Evolutionary conservation across 2,113 vertebrate genomes (phyloP), one percentile per base, ranked within the genome.

Genomic region (Parus major): DNA sequence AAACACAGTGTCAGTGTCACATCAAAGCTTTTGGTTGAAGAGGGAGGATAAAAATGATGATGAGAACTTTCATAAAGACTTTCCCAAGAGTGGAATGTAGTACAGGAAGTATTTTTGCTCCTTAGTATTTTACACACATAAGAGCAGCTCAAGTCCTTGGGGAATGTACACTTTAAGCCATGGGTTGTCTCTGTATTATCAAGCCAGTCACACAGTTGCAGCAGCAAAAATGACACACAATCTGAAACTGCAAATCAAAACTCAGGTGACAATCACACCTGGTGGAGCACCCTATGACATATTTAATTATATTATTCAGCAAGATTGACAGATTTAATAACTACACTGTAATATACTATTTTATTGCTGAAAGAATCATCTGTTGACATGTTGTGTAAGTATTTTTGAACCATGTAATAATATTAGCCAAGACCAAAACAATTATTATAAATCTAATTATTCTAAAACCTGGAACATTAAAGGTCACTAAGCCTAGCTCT

Each of bases 351-450:
- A 50, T n/a, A 27, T 39, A 21, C 60, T 73, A 52, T 56, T 84
- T 72, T 56, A 46, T 47, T 94, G 35, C 70, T 61, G 35, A 82
- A 86, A 78, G 36, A 76, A 69, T n/a, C 20, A 9, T 39, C 49
- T 69, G 31, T 69, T 92, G 53, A 76, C 57, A 50, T 28, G 13
- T 50, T 71, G 27, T 44, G 55, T 57, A 91, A 89, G 33, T 61
- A 33, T 68, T 90, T 89, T 72, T 91, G 31, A 87, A 57, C 20
- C 47, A 80, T 14, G 1, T 36, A 80, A 85, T 85, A 65, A 91
- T 44, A 79, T 78, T 79, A 93, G 31, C 65, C 61, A 84, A 94
- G 84, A 42, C 65, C 61, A 84, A 94, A 86, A 42, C 49, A 88
- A 68, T 86, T 86, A 80, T 44, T 76, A 65, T 50, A 69, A 85